Base-by-base conservation (phyloP, 2,797 vertebrate genomes). In the Onychomys leucogaster region DNA sequence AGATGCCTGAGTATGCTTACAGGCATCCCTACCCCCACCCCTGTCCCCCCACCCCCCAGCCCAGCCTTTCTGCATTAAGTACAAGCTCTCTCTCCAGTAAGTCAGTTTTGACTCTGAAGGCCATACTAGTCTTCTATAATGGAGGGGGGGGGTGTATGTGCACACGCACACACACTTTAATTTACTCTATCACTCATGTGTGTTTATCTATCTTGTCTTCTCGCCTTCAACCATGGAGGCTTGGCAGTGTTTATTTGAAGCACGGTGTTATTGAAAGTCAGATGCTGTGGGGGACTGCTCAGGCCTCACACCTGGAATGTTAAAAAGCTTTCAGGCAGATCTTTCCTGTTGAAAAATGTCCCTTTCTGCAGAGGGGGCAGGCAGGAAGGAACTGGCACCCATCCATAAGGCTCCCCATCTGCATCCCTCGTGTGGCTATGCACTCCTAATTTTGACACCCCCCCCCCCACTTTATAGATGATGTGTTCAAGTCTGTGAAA, bases 221-320 rank as follows among this genome's bases (percentile, higher is more conserved):
- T 71, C 57, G 63, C 82, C 27, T 76, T 76, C 46, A n/a, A 10
- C 65, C 0, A 0, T 25, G 83, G 91, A 69, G 61, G 46, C 69
- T 84, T 91, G 95, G 96, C 80, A 65, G 82, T 97, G 96, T 97
- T 96, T 97, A 97, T 96, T 96, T 96, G 89, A 73, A 83, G 84
- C 94, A 34, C 49, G 67, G 67, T 89, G 92, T 95, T 96, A 46
- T 0, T 95, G 96, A 97, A 97, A 96, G 96, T 94, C 94, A 91
- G 91, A 91, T 86, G 91, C 91, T 57, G 27, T 32, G 78, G 84
- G 84, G 86, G 80, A 12, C 85, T 32, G 93, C 83, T 88, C 25
- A 49, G 93, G 91, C 94, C 95, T 91, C 97, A 89, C 89, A 96
- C 95, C 96, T 98, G 94, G 96, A 91, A 96, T 96, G 92, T 80